Base-by-base conservation (phyloP, 1,140 invertebrate genomes). In the Drosophila dunni region DNA sequence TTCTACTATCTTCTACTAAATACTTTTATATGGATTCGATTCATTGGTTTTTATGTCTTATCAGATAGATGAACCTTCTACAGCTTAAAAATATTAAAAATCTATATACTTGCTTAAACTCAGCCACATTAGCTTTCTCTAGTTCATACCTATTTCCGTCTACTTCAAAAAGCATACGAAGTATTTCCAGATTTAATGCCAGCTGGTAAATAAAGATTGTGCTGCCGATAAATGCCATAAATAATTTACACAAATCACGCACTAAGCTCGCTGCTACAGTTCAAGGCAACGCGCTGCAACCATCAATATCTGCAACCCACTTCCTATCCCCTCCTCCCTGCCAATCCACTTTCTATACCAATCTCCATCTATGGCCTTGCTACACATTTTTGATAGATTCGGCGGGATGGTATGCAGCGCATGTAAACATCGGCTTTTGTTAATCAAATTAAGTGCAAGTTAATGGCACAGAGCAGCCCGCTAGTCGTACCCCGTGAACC, bases 361-460 rank as follows among this genome's bases (percentile, higher is more conserved):
- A 11, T 3, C 44, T 36, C 38, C 4, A 40, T 33, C 36, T 51
- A 66, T 48, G 15, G 38, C 42, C 42, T 11, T 40, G 29, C 29
- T 24, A 40, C 29, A 48, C 36, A 56, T 54, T 70, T 78, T 63
- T 88, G 79, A 86, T 88, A 77, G 83, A 86, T 88, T 83, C 61
- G 50, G 33, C 33, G 34, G 50, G 48, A 68, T 73, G 75, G 68
- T 79, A 73, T 86, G 81, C 76, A 69, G 66, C 72, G 76, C 84
- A 89, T 88, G 83, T 88, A 88, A 88, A 88, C 83, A 83, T 79
- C 80, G 84, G 76, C 80, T 88, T 88, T 88, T 81, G 80, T 91
- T 91, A 91, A 91, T 91, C 88, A 91, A 91, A 91, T 91, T 91
- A 91, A 91, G 88, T 91, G 88, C 88, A 84, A 84, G 80, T 81